Conservation (phyloP, 2,888 invertebrate genomes). For the Chalcosyrphus nemorum region DNA sequence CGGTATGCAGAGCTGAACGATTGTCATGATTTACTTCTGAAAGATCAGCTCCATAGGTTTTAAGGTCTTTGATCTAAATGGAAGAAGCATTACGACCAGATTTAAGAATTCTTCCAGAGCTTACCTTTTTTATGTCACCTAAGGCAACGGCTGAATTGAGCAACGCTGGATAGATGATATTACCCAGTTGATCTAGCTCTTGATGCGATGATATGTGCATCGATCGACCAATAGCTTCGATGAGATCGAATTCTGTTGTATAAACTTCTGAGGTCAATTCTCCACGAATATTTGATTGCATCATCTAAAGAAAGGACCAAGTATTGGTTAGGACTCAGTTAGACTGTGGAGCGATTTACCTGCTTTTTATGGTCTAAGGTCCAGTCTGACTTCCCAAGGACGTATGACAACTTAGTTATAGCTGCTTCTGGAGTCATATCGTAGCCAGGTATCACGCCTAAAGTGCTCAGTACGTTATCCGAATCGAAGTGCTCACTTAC, state of each 20-base stretch:
- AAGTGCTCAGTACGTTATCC: slow-evolving; percentile 85
- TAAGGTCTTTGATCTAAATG: slow-evolving; percentile 78
- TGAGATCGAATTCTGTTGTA: slow-evolving; percentile 83
- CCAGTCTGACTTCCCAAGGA: slow-evolving; percentile 90
- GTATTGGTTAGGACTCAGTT: too few relatives aligned
- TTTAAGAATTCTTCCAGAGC: slow-evolving; percentile 35
- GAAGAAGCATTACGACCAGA: neutral
- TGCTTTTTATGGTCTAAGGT: slow-evolving; percentile 85
- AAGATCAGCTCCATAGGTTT: slow-evolving; percentile 87
- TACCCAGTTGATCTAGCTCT: slow-evolving; percentile 83
- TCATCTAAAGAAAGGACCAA: slow-evolving; percentile 84
- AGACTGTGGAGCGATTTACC: slow-evolving; percentile 81
- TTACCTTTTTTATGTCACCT: slow-evolving; percentile 83
- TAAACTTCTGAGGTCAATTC: slow-evolving; percentile 85
- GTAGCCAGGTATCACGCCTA: slow-evolving; percentile 79
- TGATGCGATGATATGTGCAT: slow-evolving; percentile 84
- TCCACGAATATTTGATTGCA: slow-evolving; percentile 90
- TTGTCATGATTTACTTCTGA: slow-evolving; percentile 88
- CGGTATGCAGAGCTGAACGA: slow-evolving; percentile 91
- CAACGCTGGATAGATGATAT: slow-evolving; percentile 87
- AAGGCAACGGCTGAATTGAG: slow-evolving; percentile 85
- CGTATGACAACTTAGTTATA: slow-evolving; percentile 94
- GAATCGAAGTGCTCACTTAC: slow-evolving; percentile 93
- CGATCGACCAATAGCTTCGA: slow-evolving; percentile 84
- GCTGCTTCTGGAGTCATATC: slow-evolving; percentile 94